phyloP scores from a whole-genome alignment of 2,888 invertebrate genomes.

The Conus canariensis region DNA sequence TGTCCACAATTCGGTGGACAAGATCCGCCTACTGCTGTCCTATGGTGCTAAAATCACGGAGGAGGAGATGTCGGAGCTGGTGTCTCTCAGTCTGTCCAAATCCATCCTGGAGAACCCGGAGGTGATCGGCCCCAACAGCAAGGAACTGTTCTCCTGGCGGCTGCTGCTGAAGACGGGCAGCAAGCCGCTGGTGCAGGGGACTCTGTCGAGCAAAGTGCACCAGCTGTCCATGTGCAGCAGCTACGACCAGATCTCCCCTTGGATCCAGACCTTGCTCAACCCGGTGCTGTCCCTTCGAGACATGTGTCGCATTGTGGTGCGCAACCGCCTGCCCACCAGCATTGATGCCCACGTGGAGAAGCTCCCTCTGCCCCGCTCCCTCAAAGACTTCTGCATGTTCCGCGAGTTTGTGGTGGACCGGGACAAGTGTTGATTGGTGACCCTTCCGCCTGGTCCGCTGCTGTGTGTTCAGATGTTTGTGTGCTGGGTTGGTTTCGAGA shows the following conservation, averaged over 20 bases:
- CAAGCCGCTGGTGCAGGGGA: slow-evolving; percentile 60
- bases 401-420: slow-evolving; percentile 52
- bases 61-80: slow-evolving; percentile 72
- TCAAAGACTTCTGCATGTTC: slow-evolving; percentile 61
- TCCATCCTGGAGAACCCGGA: slow-evolving; percentile 73
- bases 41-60: slow-evolving; percentile 70
- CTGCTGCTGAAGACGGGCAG: slow-evolving; percentile 69
- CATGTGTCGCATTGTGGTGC: slow-evolving; percentile 65
- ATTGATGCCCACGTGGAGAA: slow-evolving; percentile 62
- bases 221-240: slow-evolving; percentile 71
- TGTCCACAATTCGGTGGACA: slow-evolving; percentile 73
- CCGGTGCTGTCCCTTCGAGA: slow-evolving; percentile 67
- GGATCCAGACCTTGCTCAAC: slow-evolving; percentile 65
- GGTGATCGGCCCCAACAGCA: slow-evolving; percentile 66
- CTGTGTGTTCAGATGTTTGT: background rate
- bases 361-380: slow-evolving; percentile 61
- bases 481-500: background rate
- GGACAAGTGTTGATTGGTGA: slow-evolving; percentile 32
- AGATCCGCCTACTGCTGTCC: slow-evolving; percentile 69
- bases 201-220: slow-evolving; percentile 63
- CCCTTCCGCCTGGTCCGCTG: background rate
- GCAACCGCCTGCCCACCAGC: slow-evolving; percentile 56
- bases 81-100: slow-evolving; percentile 70
- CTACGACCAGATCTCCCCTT: slow-evolving; percentile 68
- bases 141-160: slow-evolving; percentile 69